phyloP scores from a whole-genome alignment of 2,113 vertebrate genomes.

The Machaerirhynchus nigripectus region DNA sequence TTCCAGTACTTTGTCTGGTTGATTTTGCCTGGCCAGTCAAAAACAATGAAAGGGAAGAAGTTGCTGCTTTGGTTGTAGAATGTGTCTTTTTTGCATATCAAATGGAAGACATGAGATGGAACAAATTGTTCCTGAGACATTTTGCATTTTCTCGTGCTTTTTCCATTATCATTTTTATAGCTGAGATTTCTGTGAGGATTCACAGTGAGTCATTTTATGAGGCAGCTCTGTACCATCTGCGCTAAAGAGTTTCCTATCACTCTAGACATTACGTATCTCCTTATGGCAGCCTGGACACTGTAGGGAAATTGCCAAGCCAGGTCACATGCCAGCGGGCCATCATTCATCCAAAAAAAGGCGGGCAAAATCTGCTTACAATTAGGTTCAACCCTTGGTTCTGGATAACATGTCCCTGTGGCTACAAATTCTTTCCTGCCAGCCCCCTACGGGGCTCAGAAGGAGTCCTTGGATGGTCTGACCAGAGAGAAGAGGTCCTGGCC shows the following conservation, averaged over 20 bases:
- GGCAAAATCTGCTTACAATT: slow-evolving; percentile 86
- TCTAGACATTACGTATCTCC: slow-evolving; percentile 82
- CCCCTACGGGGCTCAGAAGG: slow-evolving; percentile 81
- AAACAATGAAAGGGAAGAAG: not conserved
- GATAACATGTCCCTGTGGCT: slow-evolving; percentile 73
- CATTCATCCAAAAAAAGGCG: slow-evolving; percentile 73
- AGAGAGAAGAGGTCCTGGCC: slow-evolving; percentile 39
- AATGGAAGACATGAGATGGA: slow-evolving; percentile 46
- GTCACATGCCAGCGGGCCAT: slow-evolving; percentile 80
- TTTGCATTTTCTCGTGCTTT: slow-evolving; percentile 75
- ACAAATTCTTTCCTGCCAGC: slow-evolving; percentile 81
- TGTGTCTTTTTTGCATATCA: not conserved
- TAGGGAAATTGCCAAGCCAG: slow-evolving; percentile 73
- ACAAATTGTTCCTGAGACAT: slow-evolving; percentile 59
- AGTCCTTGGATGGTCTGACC: slow-evolving; percentile 69
- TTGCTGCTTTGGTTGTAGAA: not conserved
- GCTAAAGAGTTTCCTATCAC: slow-evolving; percentile 74
- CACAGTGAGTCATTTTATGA: slow-evolving; percentile 82
- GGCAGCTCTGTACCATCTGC: slow-evolving; percentile 77
- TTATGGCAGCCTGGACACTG: slow-evolving; percentile 71
- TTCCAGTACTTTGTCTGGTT: not conserved
- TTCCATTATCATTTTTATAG: slow-evolving; percentile 83
- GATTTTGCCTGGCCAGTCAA: not conserved
- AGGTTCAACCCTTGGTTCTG: slow-evolving; percentile 76
- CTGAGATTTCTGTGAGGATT: slow-evolving; percentile 74